Conservation (phyloP, 2,113 vertebrate genomes). For the Sebastes schlegelii region DNA sequence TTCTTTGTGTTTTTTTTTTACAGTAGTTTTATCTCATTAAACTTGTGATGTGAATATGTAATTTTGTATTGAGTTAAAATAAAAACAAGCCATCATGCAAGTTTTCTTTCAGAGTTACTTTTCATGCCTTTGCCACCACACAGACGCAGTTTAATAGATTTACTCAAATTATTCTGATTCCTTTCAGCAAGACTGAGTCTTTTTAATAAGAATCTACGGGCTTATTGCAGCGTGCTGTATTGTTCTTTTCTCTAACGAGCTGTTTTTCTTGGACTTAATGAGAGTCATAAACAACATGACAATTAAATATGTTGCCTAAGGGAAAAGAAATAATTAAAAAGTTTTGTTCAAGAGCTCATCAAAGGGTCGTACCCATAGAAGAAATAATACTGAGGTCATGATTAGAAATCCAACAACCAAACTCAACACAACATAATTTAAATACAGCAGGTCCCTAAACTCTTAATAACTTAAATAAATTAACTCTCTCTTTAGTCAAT, state of each 20-base stretch:
- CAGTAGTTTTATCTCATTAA: slow-evolving; percentile 38
- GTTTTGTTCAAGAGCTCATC: neutral
- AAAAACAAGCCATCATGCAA: slow-evolving; percentile 48
- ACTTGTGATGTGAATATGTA: slow-evolving; percentile 54
- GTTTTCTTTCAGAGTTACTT: neutral
- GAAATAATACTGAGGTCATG: neutral
- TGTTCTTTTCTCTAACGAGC: neutral
- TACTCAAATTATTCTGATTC: neutral
- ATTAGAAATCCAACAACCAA: neutral
- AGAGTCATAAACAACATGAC: neutral
- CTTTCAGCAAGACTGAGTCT: neutral
- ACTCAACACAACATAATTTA: neutral
- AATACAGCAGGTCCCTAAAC: neutral
- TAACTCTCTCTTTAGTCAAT: neutral
- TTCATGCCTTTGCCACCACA: neutral
- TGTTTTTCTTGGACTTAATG: neutral
- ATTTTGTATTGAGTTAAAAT: slow-evolving; percentile 54
- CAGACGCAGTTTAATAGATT: neutral
- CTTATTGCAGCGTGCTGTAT: neutral
- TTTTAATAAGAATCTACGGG: neutral
- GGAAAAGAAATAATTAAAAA: neutral
- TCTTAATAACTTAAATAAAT: neutral
- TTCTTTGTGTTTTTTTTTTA: slow-evolving; percentile 44
- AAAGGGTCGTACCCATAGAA: neutral
- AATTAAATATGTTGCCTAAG: neutral